Evolutionary conservation across 2,888 invertebrate genomes (phyloP).

Genomic region (Anthophora plumipes): DNA sequence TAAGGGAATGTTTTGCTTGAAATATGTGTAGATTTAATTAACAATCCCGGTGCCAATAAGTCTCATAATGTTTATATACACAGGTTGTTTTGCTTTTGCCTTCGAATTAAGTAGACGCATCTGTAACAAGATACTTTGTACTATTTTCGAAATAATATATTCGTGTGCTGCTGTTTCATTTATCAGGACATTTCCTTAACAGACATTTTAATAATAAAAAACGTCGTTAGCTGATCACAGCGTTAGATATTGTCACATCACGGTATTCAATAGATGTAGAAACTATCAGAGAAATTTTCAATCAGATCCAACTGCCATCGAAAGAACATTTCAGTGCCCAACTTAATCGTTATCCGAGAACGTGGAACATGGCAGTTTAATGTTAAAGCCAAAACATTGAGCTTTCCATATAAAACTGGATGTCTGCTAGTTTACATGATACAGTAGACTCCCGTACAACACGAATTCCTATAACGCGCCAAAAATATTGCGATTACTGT

Average conservation of each 20-base stretch:
- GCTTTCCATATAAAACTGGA: constrained; percentile 44
- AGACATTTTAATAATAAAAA: constrained; percentile 52
- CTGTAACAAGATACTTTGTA: constrained; percentile 57
- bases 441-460: too few species aligned
- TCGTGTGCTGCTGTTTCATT: constrained; percentile 35
- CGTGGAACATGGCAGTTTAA: constrained; percentile 76
- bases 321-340: constrained; percentile 62
- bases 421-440: constrained; percentile 36
- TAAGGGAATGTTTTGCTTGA: constrained; percentile 25
- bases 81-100: constrained; percentile 14
- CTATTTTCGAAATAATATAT: constrained; percentile 54
- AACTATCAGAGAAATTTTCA: constrained; percentile 63
- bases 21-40: constrained; percentile 11
- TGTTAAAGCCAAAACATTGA: constrained; percentile 54
- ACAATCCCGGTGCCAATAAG: constrained; percentile 30
- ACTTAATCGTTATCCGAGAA: constrained; percentile 64
- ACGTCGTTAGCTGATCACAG: constrained; percentile 74
- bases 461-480: too few species aligned
- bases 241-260: constrained; percentile 78
- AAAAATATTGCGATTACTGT: too few species aligned
- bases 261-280: constrained; percentile 72
- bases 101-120: constrained; percentile 41
- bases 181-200: constrained; percentile 40
- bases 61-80: constrained; percentile 32
- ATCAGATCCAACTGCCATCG: constrained; percentile 64